Evolutionary conservation across 2,888 invertebrate genomes (phyloP).

Genomic region (Apomyelois bistriatella): DNA sequence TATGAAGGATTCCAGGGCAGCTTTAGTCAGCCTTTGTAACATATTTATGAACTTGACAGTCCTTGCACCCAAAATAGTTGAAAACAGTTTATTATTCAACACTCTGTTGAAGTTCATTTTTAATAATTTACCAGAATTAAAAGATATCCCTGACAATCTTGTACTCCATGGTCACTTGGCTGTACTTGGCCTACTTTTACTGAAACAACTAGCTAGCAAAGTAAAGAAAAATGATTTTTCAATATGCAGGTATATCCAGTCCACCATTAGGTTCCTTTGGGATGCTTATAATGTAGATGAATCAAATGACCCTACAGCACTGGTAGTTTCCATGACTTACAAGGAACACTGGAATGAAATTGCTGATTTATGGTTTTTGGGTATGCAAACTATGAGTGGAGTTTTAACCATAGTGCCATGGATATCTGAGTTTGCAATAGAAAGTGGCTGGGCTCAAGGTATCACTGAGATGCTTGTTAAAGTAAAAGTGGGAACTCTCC

Average conservation of each 20-base stretch:
- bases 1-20: constrained; percentile 90
- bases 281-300: constrained; percentile 95
- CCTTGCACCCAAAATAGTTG: constrained; percentile 90
- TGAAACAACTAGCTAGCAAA: constrained; percentile 90
- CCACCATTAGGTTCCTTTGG: constrained; percentile 94
- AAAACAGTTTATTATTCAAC: constrained; percentile 87
- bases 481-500: constrained; percentile 90
- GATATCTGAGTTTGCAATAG: constrained; percentile 94
- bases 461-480: constrained; percentile 90
- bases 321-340: constrained; percentile 92
- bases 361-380: constrained; percentile 95
- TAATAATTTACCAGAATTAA: constrained; percentile 90
- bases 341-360: constrained; percentile 94
- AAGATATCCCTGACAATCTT: constrained; percentile 90
- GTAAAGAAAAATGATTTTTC: constrained; percentile 94
- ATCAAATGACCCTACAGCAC: constrained; percentile 88
- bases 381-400: constrained; percentile 94
- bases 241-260: constrained; percentile 93
- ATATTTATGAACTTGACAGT: constrained; percentile 96
- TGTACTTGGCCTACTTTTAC: constrained; percentile 88
- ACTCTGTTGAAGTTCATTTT: constrained; percentile 91
- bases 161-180: constrained; percentile 92
- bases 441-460: constrained; percentile 96
- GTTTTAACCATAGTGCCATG: constrained; percentile 90
- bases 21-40: constrained; percentile 94